Evolutionary conservation across 2,888 invertebrate species (phyloP), one percentile per base, ranked within the genome.

Genomic region (Plagodis pulveraria): DNA sequence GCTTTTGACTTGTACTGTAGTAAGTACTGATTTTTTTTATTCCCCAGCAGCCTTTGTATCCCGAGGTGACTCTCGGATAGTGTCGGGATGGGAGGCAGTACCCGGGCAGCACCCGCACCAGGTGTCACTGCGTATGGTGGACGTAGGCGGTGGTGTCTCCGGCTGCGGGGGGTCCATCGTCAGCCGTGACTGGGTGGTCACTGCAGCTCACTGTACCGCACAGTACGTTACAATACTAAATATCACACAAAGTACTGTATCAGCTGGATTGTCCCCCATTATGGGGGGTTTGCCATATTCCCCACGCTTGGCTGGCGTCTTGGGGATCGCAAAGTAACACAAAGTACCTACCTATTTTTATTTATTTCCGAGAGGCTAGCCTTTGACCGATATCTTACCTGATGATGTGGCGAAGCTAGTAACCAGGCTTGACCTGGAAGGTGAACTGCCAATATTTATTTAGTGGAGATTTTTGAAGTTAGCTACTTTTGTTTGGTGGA

Each of bases 201-300:
- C 84, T 0, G 86, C 90, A 0, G 91, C 90, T 0, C 90, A 91
- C 63, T 91, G 91, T 63, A 87, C 88, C 36, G 87, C 86, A n/a
- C 63, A 65, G 91, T 90, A 50, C 74, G 82, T 77, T 12, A 12
- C 41, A 9, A 1, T 22, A 22, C 22, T 2, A 22, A 22, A 22
- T 22, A 22, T 22, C 22, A 22, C 22, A 22, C 4, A 22, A 9
- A 38, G n/a, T n/a, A n/a, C n/a, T n/a, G n/a, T n/a, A n/a, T n/a
- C n/a, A n/a, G n/a, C n/a, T n/a, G n/a, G n/a, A n/a, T n/a, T n/a
- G n/a, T n/a, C n/a, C n/a, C n/a, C n/a, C n/a, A n/a, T n/a, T n/a
- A n/a, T n/a, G n/a, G n/a, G n/a, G n/a, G n/a, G n/a, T n/a, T n/a
- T n/a, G n/a, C n/a, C n/a, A n/a, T n/a, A n/a, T n/a, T n/a, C n/a